Evolutionary conservation across 2,888 invertebrate genomes (phyloP).

Genomic region (Papilio gigon): DNA sequence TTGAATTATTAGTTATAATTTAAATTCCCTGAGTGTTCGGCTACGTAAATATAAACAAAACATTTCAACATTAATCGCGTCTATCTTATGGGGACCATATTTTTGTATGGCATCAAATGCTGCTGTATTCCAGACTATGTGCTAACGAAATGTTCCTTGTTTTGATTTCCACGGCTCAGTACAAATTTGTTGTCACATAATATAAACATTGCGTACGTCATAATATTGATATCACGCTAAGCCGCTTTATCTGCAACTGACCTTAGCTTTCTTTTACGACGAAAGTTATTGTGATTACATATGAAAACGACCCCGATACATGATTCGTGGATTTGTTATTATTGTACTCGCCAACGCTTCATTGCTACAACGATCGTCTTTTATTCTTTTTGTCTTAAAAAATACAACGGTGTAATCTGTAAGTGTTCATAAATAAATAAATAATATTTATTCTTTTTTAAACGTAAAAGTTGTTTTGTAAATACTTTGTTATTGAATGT

Average conservation of each 20-base stretch:
- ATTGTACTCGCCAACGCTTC: not conserved
- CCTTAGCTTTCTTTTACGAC: conserved; percentile 27
- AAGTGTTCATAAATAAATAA: too few species aligned
- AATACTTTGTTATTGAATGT: too few species aligned
- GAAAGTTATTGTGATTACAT: conserved; percentile 25
- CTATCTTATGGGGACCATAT: too few species aligned
- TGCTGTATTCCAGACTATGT: not conserved
- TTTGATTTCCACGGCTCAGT: not conserved
- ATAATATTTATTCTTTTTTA: too few species aligned
- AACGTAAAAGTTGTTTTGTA: too few species aligned
- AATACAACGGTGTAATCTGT: too few species aligned
- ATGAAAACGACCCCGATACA: conserved; percentile 21
- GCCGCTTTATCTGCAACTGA: conserved; percentile 25
- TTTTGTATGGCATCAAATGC: too few species aligned
- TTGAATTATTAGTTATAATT: not conserved
- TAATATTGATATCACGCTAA: conserved; percentile 23
- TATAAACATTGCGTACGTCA: conserved; percentile 4
- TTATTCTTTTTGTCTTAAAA: too few species aligned
- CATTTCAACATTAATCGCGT: too few species aligned
- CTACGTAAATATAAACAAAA: too few species aligned
- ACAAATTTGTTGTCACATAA: conserved; percentile 4
- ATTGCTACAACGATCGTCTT: too few species aligned
- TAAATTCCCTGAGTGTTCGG: too few species aligned
- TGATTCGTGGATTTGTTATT: conserved; percentile 18
- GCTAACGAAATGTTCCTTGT: not conserved